Conservation (phyloP, 2,797 vertebrate species). For the Gadopsis marmoratus region DNA sequence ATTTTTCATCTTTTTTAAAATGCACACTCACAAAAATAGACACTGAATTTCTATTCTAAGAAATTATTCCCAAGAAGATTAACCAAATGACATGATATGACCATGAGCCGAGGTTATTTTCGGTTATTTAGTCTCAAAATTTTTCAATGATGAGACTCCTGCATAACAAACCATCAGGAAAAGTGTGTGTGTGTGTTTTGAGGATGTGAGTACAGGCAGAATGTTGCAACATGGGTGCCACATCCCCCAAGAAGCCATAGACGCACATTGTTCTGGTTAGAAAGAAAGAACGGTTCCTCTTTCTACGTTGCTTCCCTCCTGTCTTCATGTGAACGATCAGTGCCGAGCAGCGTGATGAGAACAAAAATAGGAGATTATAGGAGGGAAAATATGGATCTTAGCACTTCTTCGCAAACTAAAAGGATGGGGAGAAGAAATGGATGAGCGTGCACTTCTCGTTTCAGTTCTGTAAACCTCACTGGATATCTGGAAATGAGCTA, state of each 20-base stretch:
- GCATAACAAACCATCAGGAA: conserved; percentile 37
- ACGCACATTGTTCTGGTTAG: conserved; percentile 49
- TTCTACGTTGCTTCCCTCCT: conserved; percentile 51
- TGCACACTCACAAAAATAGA: background rate
- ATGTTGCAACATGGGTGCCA: conserved; percentile 47
- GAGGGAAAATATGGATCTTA: conserved; percentile 47
- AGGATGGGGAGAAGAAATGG: conserved; percentile 51
- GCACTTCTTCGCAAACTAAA: conserved; percentile 50
- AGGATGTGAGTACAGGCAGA: conserved; percentile 59
- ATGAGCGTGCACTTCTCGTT: conserved; percentile 68
- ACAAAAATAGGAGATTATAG: conserved; percentile 18
- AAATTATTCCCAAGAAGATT: background rate
- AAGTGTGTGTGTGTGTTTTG: conserved; percentile 46
- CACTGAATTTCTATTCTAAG: background rate
- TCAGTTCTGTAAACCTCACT: conserved; percentile 70
- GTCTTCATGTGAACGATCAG: conserved; percentile 42
- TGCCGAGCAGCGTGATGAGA: conserved; percentile 29
- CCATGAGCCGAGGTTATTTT: conserved; percentile 23
- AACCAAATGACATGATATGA: background rate
- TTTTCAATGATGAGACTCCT: conserved; percentile 27
- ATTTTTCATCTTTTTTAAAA: background rate
- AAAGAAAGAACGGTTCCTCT: conserved; percentile 60
- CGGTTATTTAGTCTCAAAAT: conserved; percentile 1
- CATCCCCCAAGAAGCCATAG: conserved; percentile 42
- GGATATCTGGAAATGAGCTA: conserved; percentile 60